phyloP scores from a whole-genome alignment of 2,113 vertebrate genomes.

The Protobothrops mucrosquamatus region DNA sequence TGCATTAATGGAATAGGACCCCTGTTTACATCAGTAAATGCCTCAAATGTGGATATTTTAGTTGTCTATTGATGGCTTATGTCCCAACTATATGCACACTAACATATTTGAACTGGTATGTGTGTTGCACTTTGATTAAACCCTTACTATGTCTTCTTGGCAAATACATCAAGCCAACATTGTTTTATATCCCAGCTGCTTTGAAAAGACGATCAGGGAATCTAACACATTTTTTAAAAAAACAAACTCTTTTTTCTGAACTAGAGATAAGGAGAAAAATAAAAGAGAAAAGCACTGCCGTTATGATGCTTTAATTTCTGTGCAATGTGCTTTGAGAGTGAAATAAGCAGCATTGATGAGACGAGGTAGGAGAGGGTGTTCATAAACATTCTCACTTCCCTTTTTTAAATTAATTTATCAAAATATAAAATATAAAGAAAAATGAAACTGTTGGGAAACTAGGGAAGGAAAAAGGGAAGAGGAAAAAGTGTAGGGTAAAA shows the following conservation, averaged over 20 bases:
- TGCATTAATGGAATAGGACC: background rate
- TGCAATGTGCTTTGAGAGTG: background rate
- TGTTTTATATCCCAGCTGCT: constrained; percentile 52
- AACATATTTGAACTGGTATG: constrained; percentile 44
- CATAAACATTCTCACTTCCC: background rate
- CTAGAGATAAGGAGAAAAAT: constrained; percentile 3
- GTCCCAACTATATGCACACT: background rate
- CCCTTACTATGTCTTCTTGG: constrained; percentile 50
- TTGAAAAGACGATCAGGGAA: constrained; percentile 36
- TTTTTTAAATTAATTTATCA: background rate
- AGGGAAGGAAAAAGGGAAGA: background rate
- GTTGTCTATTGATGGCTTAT: background rate
- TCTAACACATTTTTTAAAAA: constrained; percentile 34
- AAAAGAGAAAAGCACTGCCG: background rate
- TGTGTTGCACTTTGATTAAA: constrained; percentile 16
- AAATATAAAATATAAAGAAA: background rate
- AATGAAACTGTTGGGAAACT: background rate
- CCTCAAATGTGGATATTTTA: constrained; percentile 6
- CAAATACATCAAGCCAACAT: constrained; percentile 35
- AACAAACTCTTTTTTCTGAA: background rate
- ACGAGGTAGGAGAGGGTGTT: background rate
- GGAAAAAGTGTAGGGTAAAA: background rate
- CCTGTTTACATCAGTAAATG: constrained; percentile 24
- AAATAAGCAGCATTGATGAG: background rate
- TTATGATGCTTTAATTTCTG: background rate